Percentiles rank a stretch among this genome's conserved stretches.
Evolutionary conservation across 2,888 invertebrate genomes (phyloP).

Genomic region (Lithophane semibrunnea): DNA sequence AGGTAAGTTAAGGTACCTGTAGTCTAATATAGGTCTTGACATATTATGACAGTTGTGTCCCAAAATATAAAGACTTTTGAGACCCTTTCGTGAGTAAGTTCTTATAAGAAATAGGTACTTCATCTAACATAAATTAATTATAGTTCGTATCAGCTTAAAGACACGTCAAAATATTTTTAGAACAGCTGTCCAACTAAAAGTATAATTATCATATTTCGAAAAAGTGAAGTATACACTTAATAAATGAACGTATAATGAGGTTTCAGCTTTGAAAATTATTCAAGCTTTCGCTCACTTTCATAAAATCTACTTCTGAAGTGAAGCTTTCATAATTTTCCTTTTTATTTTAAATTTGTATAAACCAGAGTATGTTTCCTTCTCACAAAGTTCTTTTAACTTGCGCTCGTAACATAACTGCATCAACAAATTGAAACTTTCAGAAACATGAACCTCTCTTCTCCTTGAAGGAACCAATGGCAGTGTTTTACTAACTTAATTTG

Average conservation of each 20-base stretch:
- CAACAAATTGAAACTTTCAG: slow-evolving; percentile 38
- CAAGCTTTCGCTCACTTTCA: slow-evolving; percentile 25
- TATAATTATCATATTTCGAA: not conserved
- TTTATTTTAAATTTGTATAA: slow-evolving; percentile 30
- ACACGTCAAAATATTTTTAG: not conserved
- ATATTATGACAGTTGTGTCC: not conserved
- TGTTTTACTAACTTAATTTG: slow-evolving; percentile 40
- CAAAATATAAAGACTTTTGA: not conserved
- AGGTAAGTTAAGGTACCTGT: not conserved
- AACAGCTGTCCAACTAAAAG: not conserved
- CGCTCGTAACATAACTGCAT: slow-evolving; percentile 39
- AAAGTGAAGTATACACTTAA: not conserved
- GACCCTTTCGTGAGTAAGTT: not conserved
- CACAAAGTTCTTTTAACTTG: slow-evolving; percentile 36
- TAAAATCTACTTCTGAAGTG: slow-evolving; percentile 11
- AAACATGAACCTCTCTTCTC: slow-evolving; percentile 36
- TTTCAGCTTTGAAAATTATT: slow-evolving; percentile 20
- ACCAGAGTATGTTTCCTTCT: slow-evolving; percentile 17
- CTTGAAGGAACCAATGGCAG: slow-evolving; percentile 21
- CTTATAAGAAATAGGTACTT: not conserved
- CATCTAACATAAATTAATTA: not conserved
- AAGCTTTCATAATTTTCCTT: slow-evolving; percentile 23
- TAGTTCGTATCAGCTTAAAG: not conserved
- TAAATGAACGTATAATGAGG: slow-evolving; percentile 1
- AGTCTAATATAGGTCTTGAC: not conserved